Conservation (phyloP, 1,140 invertebrate genomes). For the Holotrichia oblita region DNA sequence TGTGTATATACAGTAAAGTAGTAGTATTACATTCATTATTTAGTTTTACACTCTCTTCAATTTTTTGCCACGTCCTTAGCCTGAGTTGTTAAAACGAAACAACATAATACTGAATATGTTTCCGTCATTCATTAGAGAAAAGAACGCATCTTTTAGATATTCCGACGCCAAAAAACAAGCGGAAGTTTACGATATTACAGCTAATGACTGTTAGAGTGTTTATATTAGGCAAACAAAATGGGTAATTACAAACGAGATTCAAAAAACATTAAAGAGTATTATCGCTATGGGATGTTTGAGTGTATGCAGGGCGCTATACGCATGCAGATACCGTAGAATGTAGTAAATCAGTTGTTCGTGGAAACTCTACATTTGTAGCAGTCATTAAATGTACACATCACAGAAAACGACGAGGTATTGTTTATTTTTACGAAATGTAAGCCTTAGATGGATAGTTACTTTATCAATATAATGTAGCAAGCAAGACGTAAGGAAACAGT, state of each 20-base stretch:
- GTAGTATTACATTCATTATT: no score
- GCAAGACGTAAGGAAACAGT: no score
- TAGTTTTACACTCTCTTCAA: no score
- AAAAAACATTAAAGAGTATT: conserved; percentile 13
- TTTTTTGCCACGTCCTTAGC: no score
- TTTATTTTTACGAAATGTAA: no score
- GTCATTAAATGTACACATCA: no score
- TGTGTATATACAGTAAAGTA: no score
- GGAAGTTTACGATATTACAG: not conserved
- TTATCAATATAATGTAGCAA: no score
- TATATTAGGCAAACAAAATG: not conserved
- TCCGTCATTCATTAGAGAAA: not conserved
- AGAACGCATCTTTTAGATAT: not conserved
- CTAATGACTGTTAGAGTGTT: conserved; percentile 9
- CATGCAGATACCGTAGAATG: not conserved
- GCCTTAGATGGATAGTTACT: no score
- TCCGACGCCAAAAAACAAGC: not conserved
- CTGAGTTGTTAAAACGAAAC: not conserved
- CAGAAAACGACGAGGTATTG: no score
- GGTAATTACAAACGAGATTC: not conserved
- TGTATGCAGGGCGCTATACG: not conserved
- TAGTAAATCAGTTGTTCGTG: not conserved
- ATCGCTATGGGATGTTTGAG: not conserved
- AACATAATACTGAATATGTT: not conserved
- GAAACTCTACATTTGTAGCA: no score